phyloP scores from a whole-genome alignment of 2,888 invertebrate genomes.

The Monopis laevigella region DNA sequence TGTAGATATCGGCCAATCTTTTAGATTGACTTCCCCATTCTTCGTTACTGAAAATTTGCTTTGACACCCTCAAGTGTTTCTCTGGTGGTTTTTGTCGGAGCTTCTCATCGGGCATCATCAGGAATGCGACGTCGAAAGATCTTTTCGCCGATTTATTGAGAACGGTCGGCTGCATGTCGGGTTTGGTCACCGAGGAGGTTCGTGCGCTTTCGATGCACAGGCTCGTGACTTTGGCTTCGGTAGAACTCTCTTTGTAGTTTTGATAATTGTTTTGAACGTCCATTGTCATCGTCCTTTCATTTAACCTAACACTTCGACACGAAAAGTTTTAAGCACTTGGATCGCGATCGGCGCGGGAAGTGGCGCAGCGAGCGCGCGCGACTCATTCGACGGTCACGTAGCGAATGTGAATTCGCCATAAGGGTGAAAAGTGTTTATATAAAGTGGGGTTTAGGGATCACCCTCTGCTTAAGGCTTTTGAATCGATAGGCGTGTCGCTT shows the following conservation, averaged over 20 bases:
- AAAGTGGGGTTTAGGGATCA: slow-evolving; percentile 56
- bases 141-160: slow-evolving; percentile 72
- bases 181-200: slow-evolving; percentile 46
- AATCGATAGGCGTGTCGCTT: slow-evolving; percentile 47
- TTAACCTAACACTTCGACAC: slow-evolving; percentile 42
- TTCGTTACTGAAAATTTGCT: slow-evolving; percentile 55
- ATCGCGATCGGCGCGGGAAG: slow-evolving; percentile 32
- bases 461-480: slow-evolving; percentile 46
- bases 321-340: slow-evolving; percentile 58
- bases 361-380: slow-evolving; percentile 50
- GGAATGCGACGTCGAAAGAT: slow-evolving; percentile 90
- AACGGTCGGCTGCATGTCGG: slow-evolving; percentile 45
- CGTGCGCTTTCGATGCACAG: slow-evolving; percentile 58
- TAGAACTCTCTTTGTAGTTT: slow-evolving; percentile 55
- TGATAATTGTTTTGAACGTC: slow-evolving; percentile 69
- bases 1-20: slow-evolving; percentile 50
- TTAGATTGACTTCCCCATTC: slow-evolving; percentile 53
- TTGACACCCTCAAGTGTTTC: slow-evolving; percentile 60
- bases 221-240: slow-evolving; percentile 56
- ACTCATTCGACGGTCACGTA: slow-evolving; percentile 43
- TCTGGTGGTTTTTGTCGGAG: slow-evolving; percentile 72
- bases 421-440: slow-evolving; percentile 59
- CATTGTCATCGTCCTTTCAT: slow-evolving; percentile 73
- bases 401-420: slow-evolving; percentile 56
- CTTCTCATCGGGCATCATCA: slow-evolving; percentile 90